These are phyloP conservation scores for Pandemis corylana DNA, from an alignment of 2,888 invertebrate genomes.

Conservation along the genomic window DNA sequence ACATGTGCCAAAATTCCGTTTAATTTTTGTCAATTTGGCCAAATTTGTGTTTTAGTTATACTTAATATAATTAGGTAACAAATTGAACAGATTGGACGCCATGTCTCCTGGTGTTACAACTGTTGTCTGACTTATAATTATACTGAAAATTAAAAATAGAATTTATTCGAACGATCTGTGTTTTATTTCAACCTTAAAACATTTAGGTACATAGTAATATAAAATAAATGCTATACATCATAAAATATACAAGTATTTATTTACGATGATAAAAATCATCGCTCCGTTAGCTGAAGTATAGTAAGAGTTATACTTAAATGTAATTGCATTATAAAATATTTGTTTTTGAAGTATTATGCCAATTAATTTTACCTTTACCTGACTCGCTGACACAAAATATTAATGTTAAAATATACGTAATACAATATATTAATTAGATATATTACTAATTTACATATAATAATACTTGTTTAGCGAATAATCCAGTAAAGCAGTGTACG, in stretches of 20 bases:
- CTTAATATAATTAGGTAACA: slow-evolving; percentile 59
- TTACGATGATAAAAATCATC: slow-evolving; percentile 4
- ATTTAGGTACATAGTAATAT: slow-evolving; percentile 4
- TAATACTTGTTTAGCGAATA: not conserved
- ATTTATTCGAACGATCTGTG: slow-evolving; percentile 65
- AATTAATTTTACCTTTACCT: not conserved
- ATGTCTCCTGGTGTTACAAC: slow-evolving; percentile 77
- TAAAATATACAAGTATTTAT: slow-evolving; percentile 3
- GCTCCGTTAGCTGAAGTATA: not conserved
- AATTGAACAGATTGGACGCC: slow-evolving; percentile 78
- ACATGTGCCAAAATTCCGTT: slow-evolving; percentile 56
- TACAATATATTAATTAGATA: not conserved
- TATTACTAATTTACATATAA: not conserved
- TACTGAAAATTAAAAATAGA: slow-evolving; percentile 78
- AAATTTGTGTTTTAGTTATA: slow-evolving; percentile 50
- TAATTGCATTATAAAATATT: not conserved
- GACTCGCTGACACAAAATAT: not conserved
- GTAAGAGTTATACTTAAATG: slow-evolving; percentile 1
- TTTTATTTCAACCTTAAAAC: slow-evolving; percentile 53
- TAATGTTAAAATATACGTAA: not conserved
- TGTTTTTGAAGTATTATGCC: not conserved
- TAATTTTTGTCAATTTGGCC: slow-evolving; percentile 48
- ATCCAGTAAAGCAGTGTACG: not conserved
- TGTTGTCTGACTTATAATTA: slow-evolving; percentile 80
- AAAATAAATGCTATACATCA: slow-evolving; percentile 10